Base-by-base conservation (phyloP, 2,888 invertebrate species). In the Aphidoletes aphidimyza region DNA sequence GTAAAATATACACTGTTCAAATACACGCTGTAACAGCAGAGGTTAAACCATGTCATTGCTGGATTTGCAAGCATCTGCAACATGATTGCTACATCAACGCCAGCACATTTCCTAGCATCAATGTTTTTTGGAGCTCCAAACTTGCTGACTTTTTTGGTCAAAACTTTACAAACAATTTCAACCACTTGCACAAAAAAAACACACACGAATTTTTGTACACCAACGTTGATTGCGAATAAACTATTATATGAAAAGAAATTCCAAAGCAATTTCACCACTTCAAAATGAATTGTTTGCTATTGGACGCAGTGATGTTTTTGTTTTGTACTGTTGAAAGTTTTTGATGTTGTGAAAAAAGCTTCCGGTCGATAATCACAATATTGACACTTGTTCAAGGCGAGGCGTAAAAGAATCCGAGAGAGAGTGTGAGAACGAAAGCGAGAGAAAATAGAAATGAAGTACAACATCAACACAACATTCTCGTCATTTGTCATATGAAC, bases 281-380 rank as follows among this genome's bases (percentile, higher is more conserved):
- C 9, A 69, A 69, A 69, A 69, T 69, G 30, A 69, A 69, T 69
- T 69, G 69, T 69, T 69, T 9, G 30, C 69, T 9, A 19, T 14
- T 69, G 69, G 30, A 0, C 30, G 69, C 0, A 0, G 1, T 54
- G 54, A n/a, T 54, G 30, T 69, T 5, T 69, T 30, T 54, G 8
- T 69, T 54, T 54, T 54, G 2, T 26, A 9, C n/a, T 30, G 69
- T 6, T 30, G 30, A 69, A 69, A 69, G 30, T 69, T 69, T 69
- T 6, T 30, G 34, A 8, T n/a, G 22, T 8, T 54, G 8, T 54
- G 54, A 14, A 37, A 54, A 81, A n/a, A 81, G 37, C 81, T 37
- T 81, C 36, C 81, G 81, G 36, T 81, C 81, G 81, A 81, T 81
- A 81, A 81, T 81, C 81, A 81, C 81, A 81, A 81, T 37, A 81